A percentile compares a stretch with the other conserved stretches of the same genome.
phyloP scores from a whole-genome alignment of 2,113 vertebrate genomes.

The Zosterops hypoxanthus region DNA sequence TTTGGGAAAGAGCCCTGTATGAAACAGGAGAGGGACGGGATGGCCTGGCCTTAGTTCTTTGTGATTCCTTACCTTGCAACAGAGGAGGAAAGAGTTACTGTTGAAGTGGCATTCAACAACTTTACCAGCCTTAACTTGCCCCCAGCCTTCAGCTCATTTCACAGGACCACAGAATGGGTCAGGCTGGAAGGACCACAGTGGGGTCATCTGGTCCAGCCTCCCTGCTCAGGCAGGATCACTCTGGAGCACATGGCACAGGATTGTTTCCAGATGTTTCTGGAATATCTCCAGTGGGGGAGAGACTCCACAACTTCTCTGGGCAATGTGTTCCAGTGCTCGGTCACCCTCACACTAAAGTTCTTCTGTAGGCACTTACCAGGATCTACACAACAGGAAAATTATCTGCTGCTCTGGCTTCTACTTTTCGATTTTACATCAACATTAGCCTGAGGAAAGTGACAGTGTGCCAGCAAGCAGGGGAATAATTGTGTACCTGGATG shows the following conservation, averaged over 20 bases:
- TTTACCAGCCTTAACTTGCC: not conserved
- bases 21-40: not conserved
- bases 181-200: not conserved
- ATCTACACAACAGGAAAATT: not conserved
- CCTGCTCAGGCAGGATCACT: not conserved
- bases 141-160: not conserved
- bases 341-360: not conserved
- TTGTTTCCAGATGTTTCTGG: not conserved
- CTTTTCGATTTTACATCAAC: not conserved
- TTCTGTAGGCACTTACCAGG: not conserved
- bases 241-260: not conserved
- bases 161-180: no score
- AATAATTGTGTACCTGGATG: accelerated
- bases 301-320: not conserved
- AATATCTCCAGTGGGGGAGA: not conserved
- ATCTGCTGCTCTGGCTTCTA: not conserved
- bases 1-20: not conserved
- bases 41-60: not conserved
- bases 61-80: not conserved
- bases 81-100: not conserved
- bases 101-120: not conserved
- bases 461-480: not conserved
- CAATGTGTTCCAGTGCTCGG: not conserved
- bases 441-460: not conserved
- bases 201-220: not conserved